Evolutionary conservation across 1,140 invertebrate genomes (phyloP).

Genomic region (Ceratina calcarata): DNA sequence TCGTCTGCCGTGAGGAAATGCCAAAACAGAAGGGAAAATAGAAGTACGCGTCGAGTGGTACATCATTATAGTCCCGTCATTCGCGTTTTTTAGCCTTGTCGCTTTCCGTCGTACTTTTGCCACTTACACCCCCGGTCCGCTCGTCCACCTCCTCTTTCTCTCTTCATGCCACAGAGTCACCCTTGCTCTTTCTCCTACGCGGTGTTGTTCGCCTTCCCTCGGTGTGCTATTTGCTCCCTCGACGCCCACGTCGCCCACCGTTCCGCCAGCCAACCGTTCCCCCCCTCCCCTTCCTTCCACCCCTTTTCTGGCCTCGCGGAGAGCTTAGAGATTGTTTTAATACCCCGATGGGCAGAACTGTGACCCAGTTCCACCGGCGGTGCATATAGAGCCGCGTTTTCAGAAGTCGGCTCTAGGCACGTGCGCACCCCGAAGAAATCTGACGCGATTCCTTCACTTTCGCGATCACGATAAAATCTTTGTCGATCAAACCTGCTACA

Average conservation of each 20-base stretch:
- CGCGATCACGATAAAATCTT: no score
- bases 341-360: constrained; percentile 49
- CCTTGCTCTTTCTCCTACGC: constrained; percentile 45
- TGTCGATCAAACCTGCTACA: neutral
- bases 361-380: constrained; percentile 30
- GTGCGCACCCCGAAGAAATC: neutral
- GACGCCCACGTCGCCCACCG: no score
- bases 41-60: neutral
- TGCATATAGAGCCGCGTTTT: constrained; percentile 39
- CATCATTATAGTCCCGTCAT: constrained; percentile 27
- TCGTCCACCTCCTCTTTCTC: neutral
- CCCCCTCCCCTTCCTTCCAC: no score
- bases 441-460: neutral
- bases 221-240: constrained; percentile 15
- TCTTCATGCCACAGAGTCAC: neutral
- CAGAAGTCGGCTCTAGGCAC: constrained; percentile 28
- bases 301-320: constrained; percentile 18
- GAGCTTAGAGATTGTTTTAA: constrained; percentile 50
- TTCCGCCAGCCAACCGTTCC: neutral
- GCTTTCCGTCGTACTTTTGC: constrained; percentile 23
- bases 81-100: constrained; percentile 20
- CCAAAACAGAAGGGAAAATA: neutral
- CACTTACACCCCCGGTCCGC: neutral
- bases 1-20: neutral
- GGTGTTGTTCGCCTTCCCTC: neutral